A percentile compares a stretch with the other conserved stretches of the same genome.
Evolutionary conservation across 2,797 vertebrate species (phyloP).

Genomic region (Clarias platycephalus): DNA sequence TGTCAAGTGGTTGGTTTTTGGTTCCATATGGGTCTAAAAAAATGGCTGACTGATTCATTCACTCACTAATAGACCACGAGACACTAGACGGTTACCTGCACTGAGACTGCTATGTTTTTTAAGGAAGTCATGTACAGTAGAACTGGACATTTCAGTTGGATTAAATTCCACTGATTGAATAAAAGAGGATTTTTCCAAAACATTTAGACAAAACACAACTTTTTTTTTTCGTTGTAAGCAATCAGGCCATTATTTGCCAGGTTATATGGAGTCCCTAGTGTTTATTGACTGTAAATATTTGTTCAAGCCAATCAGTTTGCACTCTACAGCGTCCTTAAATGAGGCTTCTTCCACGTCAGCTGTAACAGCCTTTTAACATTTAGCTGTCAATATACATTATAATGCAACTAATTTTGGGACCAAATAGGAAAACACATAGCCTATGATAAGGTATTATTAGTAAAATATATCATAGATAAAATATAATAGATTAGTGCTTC

Average conservation of each 20-base stretch:
- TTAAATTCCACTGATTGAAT: background rate
- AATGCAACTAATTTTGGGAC: background rate
- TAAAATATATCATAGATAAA: background rate
- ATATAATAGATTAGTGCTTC: background rate
- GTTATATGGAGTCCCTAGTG: conserved; percentile 1
- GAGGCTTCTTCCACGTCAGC: conserved; percentile 5
- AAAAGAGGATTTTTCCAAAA: background rate
- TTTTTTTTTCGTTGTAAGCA: background rate
- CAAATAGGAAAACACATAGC: background rate
- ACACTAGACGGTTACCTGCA: background rate
- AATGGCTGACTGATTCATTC: background rate
- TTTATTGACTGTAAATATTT: conserved; percentile 25
- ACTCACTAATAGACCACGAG: background rate
- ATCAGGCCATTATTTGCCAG: conserved; percentile 15
- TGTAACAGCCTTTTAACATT: conserved; percentile 1
- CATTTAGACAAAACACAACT: background rate
- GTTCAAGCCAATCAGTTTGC: conserved; percentile 7
- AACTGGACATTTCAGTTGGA: background rate
- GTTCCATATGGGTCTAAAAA: conserved; percentile 56
- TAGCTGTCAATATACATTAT: background rate
- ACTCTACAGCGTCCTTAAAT: conserved; percentile 6
- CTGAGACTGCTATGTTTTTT: background rate
- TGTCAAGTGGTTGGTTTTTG: conserved; percentile 62
- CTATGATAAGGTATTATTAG: background rate
- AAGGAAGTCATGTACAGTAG: background rate